These are phyloP conservation scores for Nylanderia fulva DNA, from an alignment of 1,140 invertebrate species.

Conservation along the genomic window DNA sequence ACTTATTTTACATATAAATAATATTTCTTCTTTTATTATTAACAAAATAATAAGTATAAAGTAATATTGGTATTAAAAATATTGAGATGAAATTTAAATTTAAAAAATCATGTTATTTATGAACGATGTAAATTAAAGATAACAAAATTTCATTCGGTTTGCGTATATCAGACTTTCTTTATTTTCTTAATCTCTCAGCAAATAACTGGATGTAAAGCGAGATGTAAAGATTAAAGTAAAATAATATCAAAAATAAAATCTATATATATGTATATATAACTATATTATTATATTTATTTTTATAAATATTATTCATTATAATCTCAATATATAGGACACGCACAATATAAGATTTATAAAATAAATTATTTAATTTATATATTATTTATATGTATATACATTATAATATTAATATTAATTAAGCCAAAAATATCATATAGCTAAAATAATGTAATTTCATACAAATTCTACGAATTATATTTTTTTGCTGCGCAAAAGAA, in stretches of 20 bases:
- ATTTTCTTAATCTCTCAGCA: neutral
- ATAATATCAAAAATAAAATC: neutral
- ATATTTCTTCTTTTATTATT: neutral
- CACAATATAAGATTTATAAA: neutral
- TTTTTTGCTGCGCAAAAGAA: neutral
- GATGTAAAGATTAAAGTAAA: neutral
- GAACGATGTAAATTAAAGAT: neutral
- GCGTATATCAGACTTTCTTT: neutral
- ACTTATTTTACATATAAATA: neutral
- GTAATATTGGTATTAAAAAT: neutral
- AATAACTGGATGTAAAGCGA: neutral
- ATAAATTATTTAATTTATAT: neutral
- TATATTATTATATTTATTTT: no score
- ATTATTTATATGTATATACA: neutral
- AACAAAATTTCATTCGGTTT: neutral
- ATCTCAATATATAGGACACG: no score
- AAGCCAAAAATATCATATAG: neutral
- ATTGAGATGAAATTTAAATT: neutral
- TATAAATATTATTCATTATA: no score
- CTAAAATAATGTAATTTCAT: neutral
- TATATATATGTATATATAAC: neutral
- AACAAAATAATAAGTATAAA: neutral
- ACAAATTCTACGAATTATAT: neutral
- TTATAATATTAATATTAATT: neutral
- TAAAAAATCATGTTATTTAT: neutral